Percentiles rank a stretch among this genome's conserved stretches.
These are phyloP conservation scores for Pteropus rufus DNA, from an alignment of 2,797 vertebrate genomes.

Conservation along the genomic window DNA sequence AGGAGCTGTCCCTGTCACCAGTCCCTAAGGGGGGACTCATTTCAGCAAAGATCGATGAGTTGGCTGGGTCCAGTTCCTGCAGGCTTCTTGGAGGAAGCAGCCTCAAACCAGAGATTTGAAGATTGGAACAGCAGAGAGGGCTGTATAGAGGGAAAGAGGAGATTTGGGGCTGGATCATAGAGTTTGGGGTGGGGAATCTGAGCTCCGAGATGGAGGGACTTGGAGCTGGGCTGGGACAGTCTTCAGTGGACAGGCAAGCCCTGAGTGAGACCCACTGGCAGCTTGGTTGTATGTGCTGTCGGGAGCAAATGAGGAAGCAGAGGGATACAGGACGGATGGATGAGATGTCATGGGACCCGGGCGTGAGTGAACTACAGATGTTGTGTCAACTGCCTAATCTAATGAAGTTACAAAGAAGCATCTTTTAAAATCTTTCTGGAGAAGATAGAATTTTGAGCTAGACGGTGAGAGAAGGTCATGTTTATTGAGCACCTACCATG, in stretches of 20 bases:
- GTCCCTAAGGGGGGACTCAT: not conserved
- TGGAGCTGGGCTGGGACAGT: not conserved
- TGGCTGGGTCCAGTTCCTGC: not conserved
- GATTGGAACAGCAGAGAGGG: not conserved
- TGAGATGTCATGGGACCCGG: not conserved
- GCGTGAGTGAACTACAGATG: not conserved
- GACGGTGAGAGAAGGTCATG: not conserved
- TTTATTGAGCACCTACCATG: not conserved
- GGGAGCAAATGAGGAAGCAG: not conserved
- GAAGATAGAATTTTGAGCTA: not conserved
- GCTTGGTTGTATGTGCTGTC: not conserved
- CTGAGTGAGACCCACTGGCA: not conserved
- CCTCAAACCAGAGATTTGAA: not conserved
- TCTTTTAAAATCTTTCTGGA: not conserved
- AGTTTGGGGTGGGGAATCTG: not conserved
- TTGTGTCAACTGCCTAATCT: not conserved
- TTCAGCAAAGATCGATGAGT: not conserved
- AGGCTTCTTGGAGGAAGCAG: conserved; percentile 20
- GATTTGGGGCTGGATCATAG: not conserved
- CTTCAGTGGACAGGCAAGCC: too few species aligned
- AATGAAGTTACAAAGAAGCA: not conserved
- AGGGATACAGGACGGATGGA: not conserved
- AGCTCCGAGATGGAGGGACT: not conserved
- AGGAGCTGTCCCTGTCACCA: not conserved
- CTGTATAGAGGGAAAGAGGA: not conserved